Conservation (phyloP, 1,140 invertebrate species). For the Cydia strobilella region DNA sequence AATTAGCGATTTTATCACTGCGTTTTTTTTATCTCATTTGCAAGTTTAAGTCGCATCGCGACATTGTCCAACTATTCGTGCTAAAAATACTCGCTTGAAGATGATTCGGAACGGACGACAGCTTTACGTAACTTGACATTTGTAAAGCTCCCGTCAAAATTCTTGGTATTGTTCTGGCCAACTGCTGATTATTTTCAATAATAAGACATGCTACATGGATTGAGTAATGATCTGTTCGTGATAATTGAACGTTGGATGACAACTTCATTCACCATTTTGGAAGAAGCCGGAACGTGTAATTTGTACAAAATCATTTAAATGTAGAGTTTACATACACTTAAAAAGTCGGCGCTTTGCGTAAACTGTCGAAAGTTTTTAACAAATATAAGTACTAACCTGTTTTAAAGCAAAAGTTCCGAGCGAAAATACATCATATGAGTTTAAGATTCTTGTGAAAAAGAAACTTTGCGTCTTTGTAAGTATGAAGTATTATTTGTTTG, state of each 20-base stretch:
- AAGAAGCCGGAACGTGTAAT: constrained; percentile 16
- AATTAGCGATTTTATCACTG: not conserved
- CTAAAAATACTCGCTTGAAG: not conserved
- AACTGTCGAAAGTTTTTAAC: constrained; percentile 12
- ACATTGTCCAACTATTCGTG: not conserved
- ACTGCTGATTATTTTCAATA: constrained; percentile 26
- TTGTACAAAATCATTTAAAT: constrained; percentile 17
- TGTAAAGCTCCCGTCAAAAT: constrained; percentile 7
- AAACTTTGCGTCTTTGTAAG: not conserved
- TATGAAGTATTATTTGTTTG: not conserved
- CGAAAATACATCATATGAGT: not conserved
- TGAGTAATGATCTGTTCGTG: not conserved
- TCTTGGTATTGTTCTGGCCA: constrained; percentile 20
- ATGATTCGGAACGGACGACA: not conserved
- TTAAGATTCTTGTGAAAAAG: not conserved
- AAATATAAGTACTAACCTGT: constrained; percentile 9
- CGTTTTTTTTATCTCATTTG: constrained; percentile 1
- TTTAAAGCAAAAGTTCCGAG: constrained; percentile 5
- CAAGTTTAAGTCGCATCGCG: not conserved
- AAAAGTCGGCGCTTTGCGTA: not conserved
- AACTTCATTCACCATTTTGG: constrained; percentile 21
- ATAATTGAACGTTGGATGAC: constrained; percentile 6
- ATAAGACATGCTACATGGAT: constrained; percentile 10
- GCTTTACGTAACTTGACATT: constrained; percentile 22
- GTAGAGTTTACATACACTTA: constrained; percentile 7